Percentiles rank a stretch among this genome's conserved stretches.
Conservation (phyloP, 2,888 invertebrate genomes). For the Brachylomia viminalis region DNA sequence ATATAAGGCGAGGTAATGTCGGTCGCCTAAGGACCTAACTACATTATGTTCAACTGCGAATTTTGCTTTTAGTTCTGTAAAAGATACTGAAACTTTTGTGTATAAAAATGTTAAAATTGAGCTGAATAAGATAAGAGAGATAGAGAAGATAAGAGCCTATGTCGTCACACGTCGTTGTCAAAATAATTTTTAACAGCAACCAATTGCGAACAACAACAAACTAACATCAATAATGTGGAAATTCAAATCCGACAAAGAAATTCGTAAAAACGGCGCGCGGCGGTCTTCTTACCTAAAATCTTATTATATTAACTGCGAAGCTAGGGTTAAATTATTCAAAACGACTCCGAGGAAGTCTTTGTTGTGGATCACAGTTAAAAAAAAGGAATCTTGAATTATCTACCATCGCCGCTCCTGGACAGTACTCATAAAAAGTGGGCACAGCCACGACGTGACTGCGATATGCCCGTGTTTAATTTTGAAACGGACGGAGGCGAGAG, state of each 20-base stretch:
- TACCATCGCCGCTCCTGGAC: slow-evolving; percentile 67
- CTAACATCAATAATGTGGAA: slow-evolving; percentile 11
- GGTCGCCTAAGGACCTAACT: slow-evolving; percentile 6
- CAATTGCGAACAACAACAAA: not conserved
- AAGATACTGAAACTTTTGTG: not conserved
- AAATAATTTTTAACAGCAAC: not conserved
- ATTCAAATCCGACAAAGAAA: slow-evolving; percentile 9
- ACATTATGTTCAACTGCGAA: not conserved
- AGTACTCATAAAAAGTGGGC: slow-evolving; percentile 80
- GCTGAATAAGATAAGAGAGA: no score
- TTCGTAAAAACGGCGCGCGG: not conserved
- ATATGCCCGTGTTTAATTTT: slow-evolving; percentile 86
- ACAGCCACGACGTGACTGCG: slow-evolving; percentile 84
- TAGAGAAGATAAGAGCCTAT: no score
- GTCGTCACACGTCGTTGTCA: not conserved
- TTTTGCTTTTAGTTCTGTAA: not conserved
- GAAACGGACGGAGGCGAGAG: slow-evolving; percentile 85
- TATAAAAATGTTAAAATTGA: no score
- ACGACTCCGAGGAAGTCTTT: slow-evolving; percentile 49
- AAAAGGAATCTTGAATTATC: slow-evolving; percentile 64
- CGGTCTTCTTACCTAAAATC: slow-evolving; percentile 28
- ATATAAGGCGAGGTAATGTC: slow-evolving; percentile 32
- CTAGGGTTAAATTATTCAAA: slow-evolving; percentile 58
- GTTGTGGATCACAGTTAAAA: slow-evolving; percentile 51
- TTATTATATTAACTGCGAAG: slow-evolving; percentile 41